A percentile compares a stretch with the other conserved stretches of the same genome.
Conservation (phyloP, 2,113 vertebrate species). For the Tetrax tetrax region DNA sequence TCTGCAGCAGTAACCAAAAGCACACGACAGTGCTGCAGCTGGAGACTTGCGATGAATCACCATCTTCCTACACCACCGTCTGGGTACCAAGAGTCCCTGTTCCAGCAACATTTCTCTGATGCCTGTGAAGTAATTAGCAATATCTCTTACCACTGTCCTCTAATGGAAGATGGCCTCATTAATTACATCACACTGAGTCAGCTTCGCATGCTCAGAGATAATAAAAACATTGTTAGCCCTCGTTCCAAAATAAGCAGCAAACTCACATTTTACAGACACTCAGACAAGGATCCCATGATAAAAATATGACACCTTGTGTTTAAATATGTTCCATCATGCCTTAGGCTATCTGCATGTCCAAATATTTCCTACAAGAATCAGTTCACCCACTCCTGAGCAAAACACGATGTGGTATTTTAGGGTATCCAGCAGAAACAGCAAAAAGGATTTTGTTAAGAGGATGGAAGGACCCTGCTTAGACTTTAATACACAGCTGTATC, state of each 20-base stretch:
- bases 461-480: rapidly evolving
- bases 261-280: background rate
- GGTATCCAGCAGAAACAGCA: background rate
- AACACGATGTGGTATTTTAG: background rate
- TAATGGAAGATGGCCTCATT: constrained; percentile 10
- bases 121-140: background rate
- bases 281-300: background rate
- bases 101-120: background rate
- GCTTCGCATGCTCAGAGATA: background rate
- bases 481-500: background rate
- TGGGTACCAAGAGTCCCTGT: background rate
- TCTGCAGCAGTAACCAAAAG: background rate
- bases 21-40: background rate
- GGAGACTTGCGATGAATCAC: background rate
- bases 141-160: background rate
- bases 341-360: background rate
- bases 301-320: background rate
- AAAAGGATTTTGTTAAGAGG: rapidly evolving
- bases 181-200: constrained; percentile 22
- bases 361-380: background rate
- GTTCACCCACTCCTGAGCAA: background rate
- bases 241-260: background rate
- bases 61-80: background rate
- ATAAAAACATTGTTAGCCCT: background rate
- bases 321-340: background rate